Conservation (phyloP, 64 coral and sea anemone species). For the Montipora efflorescens region DNA sequence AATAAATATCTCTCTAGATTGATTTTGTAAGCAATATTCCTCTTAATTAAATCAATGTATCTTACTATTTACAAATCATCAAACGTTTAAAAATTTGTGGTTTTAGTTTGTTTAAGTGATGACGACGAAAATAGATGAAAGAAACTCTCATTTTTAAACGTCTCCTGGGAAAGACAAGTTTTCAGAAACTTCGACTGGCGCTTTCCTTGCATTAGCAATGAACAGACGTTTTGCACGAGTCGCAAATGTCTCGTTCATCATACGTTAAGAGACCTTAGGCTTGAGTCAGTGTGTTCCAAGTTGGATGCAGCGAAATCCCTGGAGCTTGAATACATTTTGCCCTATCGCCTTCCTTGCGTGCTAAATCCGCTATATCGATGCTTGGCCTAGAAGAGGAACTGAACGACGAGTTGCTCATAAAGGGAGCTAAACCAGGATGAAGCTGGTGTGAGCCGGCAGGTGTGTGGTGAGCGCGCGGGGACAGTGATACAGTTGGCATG, state of each 20-base stretch:
- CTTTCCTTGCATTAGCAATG: neutral
- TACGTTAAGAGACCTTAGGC: neutral
- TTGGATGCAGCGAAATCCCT: constrained; percentile 35
- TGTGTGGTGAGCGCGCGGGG: constrained; percentile 36
- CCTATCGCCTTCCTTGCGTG: constrained; percentile 26
- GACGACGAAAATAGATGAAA: neutral
- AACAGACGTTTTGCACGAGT: too few species aligned
- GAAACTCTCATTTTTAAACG: too few species aligned
- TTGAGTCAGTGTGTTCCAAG: constrained; percentile 45
- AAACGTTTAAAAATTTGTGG: neutral
- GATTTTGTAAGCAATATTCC: neutral
- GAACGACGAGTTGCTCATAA: neutral
- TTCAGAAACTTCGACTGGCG: neutral
- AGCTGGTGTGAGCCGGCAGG: constrained; percentile 10
- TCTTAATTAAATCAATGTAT: constrained; percentile 2
- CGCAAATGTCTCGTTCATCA: too few species aligned
- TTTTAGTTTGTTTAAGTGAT: too few species aligned
- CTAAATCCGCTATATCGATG: constrained; percentile 26
- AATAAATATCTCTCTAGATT: constrained; percentile 39
- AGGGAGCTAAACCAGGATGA: neutral
- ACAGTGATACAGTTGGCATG: constrained; percentile 3
- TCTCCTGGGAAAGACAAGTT: neutral
- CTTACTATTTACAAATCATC: constrained; percentile 29
- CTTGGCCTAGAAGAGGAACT: neutral
- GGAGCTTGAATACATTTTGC: constrained; percentile 52